A percentile compares a stretch with the other conserved stretches of the same genome.
Evolutionary conservation across 2,113 vertebrate species (phyloP).

Genomic region (Hippocampus barbouri): DNA sequence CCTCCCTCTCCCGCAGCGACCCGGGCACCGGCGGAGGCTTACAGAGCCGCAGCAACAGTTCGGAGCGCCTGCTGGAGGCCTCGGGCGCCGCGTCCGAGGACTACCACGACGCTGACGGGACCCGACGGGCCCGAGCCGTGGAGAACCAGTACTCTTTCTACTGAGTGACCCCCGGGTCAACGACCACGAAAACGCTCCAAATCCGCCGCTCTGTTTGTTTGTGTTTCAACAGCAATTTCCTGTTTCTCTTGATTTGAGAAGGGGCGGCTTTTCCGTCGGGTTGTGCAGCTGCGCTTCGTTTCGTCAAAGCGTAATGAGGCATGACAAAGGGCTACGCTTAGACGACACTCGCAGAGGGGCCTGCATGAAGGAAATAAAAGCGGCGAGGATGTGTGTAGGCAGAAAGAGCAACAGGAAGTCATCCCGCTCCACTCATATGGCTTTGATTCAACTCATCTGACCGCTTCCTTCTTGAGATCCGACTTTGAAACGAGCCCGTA

Average conservation of each 20-base stretch:
- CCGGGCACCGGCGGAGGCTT: constrained; percentile 64
- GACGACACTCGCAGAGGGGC: constrained; percentile 1
- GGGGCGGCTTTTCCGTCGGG: constrained; percentile 9
- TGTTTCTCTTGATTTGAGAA: constrained; percentile 32
- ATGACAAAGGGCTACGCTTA: background rate
- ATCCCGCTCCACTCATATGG: constrained; percentile 43
- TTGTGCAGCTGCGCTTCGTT: constrained; percentile 15
- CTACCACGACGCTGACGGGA: constrained; percentile 81
- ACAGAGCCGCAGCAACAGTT: constrained; percentile 83
- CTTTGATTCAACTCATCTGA: constrained; percentile 53
- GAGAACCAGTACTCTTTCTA: constrained; percentile 99
- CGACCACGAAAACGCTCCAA: constrained; percentile 25
- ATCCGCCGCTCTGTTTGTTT: constrained; percentile 34
- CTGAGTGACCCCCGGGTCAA: constrained; percentile 60
- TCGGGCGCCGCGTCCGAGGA: constrained; percentile 73
- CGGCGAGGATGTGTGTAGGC: constrained; percentile 12
- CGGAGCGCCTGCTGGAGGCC: constrained; percentile 83
- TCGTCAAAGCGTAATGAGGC: background rate
- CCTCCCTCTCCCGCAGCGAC: constrained; percentile 66
- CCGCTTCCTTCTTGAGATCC: constrained; percentile 51
- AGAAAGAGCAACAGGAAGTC: constrained; percentile 37
- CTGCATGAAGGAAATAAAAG: constrained; percentile 7
- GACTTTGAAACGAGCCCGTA: constrained; percentile 37
- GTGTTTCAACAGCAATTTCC: constrained; percentile 37
- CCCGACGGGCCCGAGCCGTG: constrained; percentile 83